These are phyloP conservation scores for Enteromius thamalakanensis DNA, from an alignment of 2,797 vertebrate species.

Conservation along the genomic window DNA sequence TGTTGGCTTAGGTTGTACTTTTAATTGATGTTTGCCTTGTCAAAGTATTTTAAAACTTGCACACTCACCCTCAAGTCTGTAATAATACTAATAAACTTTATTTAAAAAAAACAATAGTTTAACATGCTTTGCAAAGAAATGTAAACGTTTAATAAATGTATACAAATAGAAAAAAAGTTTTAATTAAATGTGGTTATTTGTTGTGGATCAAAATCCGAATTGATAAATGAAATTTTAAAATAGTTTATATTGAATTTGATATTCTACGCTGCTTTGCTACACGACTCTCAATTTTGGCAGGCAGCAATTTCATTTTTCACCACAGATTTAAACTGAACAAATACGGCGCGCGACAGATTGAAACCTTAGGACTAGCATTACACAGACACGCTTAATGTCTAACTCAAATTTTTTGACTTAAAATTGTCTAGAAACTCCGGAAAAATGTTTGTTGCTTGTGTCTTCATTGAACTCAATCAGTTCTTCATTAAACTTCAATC, in stretches of 20 bases:
- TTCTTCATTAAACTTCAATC: not conserved
- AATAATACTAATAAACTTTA: not conserved
- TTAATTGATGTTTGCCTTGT: not conserved
- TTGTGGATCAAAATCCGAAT: not conserved
- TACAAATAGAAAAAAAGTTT: not conserved
- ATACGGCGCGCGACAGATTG: not conserved
- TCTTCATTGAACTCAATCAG: not conserved
- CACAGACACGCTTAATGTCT: not conserved
- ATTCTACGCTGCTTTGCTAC: not conserved
- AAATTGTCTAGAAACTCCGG: not conserved
- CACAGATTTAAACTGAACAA: not conserved
- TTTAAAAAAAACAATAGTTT: not conserved
- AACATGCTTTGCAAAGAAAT: not conserved
- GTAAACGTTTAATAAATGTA: not conserved
- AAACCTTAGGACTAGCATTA: not conserved
- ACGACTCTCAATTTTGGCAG: not conserved
- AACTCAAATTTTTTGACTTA: not conserved
- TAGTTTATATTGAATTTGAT: not conserved
- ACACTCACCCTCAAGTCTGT: not conserved
- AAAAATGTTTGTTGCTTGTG: not conserved
- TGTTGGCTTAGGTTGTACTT: not conserved
- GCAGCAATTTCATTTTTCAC: not conserved
- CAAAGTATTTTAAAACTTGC: not conserved
- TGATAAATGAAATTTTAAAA: not conserved
- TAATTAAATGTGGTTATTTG: not conserved